Evolutionary conservation across 2,113 vertebrate species (phyloP).

Genomic region (Ammodytes marinus): DNA sequence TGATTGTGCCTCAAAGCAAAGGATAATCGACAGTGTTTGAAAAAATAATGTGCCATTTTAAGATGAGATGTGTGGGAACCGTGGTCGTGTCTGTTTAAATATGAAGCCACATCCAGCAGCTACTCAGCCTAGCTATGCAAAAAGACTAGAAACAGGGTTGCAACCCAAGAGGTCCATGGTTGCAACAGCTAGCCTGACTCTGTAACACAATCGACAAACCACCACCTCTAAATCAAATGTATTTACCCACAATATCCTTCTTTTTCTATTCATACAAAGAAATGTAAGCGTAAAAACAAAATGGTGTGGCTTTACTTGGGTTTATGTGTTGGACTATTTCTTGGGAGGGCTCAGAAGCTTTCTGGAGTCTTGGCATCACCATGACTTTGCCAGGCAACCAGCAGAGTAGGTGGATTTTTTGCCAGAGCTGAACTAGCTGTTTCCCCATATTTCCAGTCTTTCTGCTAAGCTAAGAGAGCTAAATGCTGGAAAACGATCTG

Average conservation of each 20-base stretch:
- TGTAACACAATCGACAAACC: background rate
- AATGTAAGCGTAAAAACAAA: background rate
- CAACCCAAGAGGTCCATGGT: too few species aligned
- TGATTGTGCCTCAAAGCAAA: background rate
- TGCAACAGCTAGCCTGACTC: background rate
- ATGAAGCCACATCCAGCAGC: background rate
- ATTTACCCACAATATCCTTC: background rate
- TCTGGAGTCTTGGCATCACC: background rate
- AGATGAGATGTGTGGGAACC: background rate
- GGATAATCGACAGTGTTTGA: background rate
- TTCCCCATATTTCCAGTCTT: background rate
- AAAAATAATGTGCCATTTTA: background rate
- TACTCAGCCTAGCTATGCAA: background rate
- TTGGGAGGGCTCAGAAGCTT: background rate
- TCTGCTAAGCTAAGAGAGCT: background rate
- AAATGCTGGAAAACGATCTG: background rate
- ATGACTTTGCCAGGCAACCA: background rate
- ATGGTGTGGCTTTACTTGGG: background rate
- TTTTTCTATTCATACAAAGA: too few species aligned
- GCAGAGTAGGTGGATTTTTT: background rate
- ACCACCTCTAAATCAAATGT: background rate
- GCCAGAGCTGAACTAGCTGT: background rate
- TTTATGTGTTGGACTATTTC: background rate
- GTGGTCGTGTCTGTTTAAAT: background rate
- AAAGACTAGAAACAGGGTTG: background rate